A percentile compares a stretch with the other conserved stretches of the same genome.
These are phyloP conservation scores for Micrasema minimum DNA, from an alignment of 1,140 invertebrate genomes.

Conservation along the genomic window DNA sequence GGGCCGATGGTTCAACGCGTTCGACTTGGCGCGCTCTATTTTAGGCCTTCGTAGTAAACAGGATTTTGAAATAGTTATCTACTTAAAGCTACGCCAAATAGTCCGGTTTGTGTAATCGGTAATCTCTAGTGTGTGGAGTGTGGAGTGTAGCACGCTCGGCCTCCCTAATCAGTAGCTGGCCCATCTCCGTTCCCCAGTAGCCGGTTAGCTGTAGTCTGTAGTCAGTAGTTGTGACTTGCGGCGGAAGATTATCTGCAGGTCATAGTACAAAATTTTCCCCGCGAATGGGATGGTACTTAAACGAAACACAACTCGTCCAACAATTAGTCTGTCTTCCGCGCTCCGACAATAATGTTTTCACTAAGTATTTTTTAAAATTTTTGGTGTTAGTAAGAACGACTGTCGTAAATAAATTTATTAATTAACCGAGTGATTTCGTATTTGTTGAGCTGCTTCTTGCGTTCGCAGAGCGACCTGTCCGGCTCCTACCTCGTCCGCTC, in stretches of 20 bases:
- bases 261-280: constrained; percentile 48
- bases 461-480: constrained; percentile 60
- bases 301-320: constrained; percentile 13
- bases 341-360: constrained; percentile 22
- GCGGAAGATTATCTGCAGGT: constrained; percentile 47
- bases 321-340: constrained; percentile 24
- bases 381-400: not conserved
- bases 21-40: not conserved
- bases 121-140: not conserved
- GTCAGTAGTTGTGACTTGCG: not conserved
- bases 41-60: too few species aligned
- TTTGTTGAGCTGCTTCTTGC: constrained; percentile 58
- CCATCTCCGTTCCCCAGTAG: not conserved
- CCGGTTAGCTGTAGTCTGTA: not conserved
- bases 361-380: not conserved
- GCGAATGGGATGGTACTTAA: constrained; percentile 42
- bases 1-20: not conserved
- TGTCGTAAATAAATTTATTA: constrained; percentile 13
- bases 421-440: not conserved
- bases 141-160: not conserved
- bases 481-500: constrained; percentile 41
- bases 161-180: not conserved
- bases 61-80: too few species aligned
- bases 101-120: too few species aligned
- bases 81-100: too few species aligned